A percentile compares a stretch with the other conserved stretches of the same genome.
These are phyloP conservation scores for Nothoprocta perdicaria DNA, from an alignment of 2,113 vertebrate genomes.

Conservation along the genomic window DNA sequence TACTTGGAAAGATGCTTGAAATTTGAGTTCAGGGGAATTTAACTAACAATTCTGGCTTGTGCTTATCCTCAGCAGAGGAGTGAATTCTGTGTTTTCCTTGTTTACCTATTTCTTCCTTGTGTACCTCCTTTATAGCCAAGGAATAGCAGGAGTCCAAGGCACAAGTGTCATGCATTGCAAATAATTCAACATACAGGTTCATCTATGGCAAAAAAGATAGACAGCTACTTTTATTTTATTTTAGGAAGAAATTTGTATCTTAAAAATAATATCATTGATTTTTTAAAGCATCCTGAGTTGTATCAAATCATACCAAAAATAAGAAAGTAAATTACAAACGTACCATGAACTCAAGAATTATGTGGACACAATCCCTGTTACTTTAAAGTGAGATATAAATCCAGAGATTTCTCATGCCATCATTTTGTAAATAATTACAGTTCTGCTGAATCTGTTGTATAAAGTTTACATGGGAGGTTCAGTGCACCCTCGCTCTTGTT, in stretches of 20 bases:
- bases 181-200: not conserved
- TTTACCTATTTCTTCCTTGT: not conserved
- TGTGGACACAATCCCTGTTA: conserved; percentile 80
- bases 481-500: conserved; percentile 99
- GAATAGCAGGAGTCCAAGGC: not conserved
- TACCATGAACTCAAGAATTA: conserved; percentile 75
- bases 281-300: conserved; percentile 31
- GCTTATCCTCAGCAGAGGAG: not conserved
- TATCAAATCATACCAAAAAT: conserved; percentile 73
- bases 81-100: not conserved
- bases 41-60: not conserved
- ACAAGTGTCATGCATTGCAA: not conserved
- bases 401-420: conserved; percentile 91
- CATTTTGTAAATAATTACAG: conserved; percentile 99
- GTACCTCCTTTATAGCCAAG: not conserved
- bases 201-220: not conserved
- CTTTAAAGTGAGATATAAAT: conserved; percentile 85
- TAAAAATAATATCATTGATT: not conserved
- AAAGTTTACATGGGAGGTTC: conserved; percentile 99
- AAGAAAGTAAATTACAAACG: conserved; percentile 75
- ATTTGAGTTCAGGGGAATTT: not conserved
- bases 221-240: not conserved
- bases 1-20: not conserved
- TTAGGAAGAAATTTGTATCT: not conserved
- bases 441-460: conserved; percentile 98